Percentiles rank a stretch among this genome's conserved stretches.
These are phyloP conservation scores for Macaria notata DNA, from an alignment of 2,888 invertebrate species.

Conservation along the genomic window DNA sequence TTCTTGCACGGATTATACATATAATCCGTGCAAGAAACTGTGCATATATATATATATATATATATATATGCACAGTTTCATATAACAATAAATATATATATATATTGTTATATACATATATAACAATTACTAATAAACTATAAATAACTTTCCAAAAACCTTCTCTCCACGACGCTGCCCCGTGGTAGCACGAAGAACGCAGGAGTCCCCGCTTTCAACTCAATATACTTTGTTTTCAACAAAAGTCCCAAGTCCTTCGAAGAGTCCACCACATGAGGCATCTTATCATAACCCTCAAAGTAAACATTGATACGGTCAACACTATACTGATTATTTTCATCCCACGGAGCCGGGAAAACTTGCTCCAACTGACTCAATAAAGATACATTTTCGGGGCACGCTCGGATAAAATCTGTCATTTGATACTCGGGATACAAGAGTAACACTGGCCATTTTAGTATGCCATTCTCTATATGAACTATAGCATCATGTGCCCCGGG, in stretches of 20 bases:
- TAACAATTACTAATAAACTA: constrained; percentile 31
- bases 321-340: constrained; percentile 84
- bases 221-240: constrained; percentile 82
- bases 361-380: constrained; percentile 74
- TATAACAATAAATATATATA: too few relatives aligned
- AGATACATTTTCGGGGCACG: constrained; percentile 88
- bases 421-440: constrained; percentile 94
- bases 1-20: too few relatives aligned
- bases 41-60: too few relatives aligned
- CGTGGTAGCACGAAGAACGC: constrained; percentile 84
- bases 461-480: constrained; percentile 83
- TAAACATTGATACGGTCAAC: constrained; percentile 85
- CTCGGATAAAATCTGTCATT: constrained; percentile 93
- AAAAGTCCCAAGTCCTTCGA: constrained; percentile 82
- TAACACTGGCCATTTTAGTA: constrained; percentile 92
- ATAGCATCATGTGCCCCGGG: constrained; percentile 84
- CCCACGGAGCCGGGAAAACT: constrained; percentile 89
- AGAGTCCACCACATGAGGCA: constrained; percentile 82
- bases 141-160: constrained; percentile 79
- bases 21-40: too few relatives aligned
- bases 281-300: constrained; percentile 86
- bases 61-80: too few relatives aligned
- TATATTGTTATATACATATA: too few relatives aligned
- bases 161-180: constrained; percentile 80
- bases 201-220: constrained; percentile 85